These are phyloP conservation scores for Lithophane ornitopus DNA, from an alignment of 2,888 invertebrate species.

Conservation along the genomic window DNA sequence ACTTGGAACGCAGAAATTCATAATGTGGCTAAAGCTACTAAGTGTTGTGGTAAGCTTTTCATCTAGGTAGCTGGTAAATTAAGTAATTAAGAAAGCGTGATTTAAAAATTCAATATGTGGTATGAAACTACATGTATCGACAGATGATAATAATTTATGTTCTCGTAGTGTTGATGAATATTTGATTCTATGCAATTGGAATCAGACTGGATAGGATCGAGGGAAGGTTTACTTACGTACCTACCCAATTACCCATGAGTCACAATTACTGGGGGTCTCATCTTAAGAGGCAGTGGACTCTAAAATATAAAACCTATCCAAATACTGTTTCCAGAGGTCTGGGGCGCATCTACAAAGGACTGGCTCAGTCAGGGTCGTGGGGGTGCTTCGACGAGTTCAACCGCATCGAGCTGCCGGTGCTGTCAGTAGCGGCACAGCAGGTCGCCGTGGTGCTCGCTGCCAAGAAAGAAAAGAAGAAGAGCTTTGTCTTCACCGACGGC, in stretches of 20 bases:
- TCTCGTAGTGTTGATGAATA: too few species aligned
- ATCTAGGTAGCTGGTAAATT: background rate
- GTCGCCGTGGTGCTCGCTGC: slow-evolving; percentile 97
- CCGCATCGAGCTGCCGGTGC: slow-evolving; percentile 97
- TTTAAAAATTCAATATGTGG: background rate
- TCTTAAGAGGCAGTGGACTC: background rate
- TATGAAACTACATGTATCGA: background rate
- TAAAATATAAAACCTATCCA: background rate
- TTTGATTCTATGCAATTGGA: background rate
- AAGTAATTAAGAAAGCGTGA: too few species aligned
- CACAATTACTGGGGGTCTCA: background rate
- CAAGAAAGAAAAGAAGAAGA: slow-evolving; percentile 97
- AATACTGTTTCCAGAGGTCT: slow-evolving; percentile 92
- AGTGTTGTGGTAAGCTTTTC: background rate
- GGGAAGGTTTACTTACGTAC: background rate
- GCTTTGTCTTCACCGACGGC: slow-evolving; percentile 98
- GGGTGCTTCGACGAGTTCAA: slow-evolving; percentile 99
- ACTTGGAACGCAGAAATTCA: background rate
- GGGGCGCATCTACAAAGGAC: slow-evolving; percentile 98
- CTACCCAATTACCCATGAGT: background rate
- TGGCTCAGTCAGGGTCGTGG: slow-evolving; percentile 99
- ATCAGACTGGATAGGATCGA: background rate
- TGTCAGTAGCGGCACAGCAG: slow-evolving; percentile 98
- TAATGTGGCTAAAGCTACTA: too few species aligned
- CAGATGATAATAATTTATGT: background rate